Base-by-base conservation (phyloP, 1,140 invertebrate genomes). In the Ruditapes philippinarum region DNA sequence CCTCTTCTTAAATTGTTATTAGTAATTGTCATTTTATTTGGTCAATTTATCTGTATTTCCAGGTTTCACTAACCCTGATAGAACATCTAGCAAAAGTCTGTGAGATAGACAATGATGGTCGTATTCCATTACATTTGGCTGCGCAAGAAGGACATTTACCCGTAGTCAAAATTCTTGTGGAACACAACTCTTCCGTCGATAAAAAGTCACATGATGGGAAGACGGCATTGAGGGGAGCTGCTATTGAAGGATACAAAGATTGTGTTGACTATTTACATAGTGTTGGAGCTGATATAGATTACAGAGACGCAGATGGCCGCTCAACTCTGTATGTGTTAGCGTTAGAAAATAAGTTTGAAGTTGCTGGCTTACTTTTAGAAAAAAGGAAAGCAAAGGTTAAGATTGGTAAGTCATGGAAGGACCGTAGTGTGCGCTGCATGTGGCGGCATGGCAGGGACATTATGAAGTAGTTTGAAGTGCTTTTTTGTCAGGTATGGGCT, bases 381-480 rank as follows among this genome's bases (percentile, higher is more conserved):
- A 91, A 90, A 62, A 91, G 92, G 36, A n/a, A n/a, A n/a, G 98
- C 98, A 0, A 97, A 98, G 93, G 97, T 98, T 0, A 98, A 99
- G 95, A n/a, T 97, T 97, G 33, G 97, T 97, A 88, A 98, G 99
- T 95, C 97, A 97, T 25, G 98, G 99, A 96, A 98, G 98, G 49
- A 97, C n/a, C n/a, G n/a, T n/a, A 98, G 79, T 99, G 98, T 4
- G 98, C 98, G 0, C 96, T 99, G 45, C 98, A 99, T 95, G 98
- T 99, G 0, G 98, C 98, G 31, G 97, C 98, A 38, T 99, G 98
- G 98, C 98, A 99, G 95, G 98, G 98, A 54, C 98, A 98, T 94
- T 96, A 96, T 0, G 98, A 98, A 81, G 98, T 99, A 97, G 98
- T 99, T n/a, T 0, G 97, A 98, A 86, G 95, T 98, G 31, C 96